These are phyloP conservation scores for Tetanocera ferruginea DNA, from an alignment of 2,888 invertebrate species.

Conservation along the genomic window DNA sequence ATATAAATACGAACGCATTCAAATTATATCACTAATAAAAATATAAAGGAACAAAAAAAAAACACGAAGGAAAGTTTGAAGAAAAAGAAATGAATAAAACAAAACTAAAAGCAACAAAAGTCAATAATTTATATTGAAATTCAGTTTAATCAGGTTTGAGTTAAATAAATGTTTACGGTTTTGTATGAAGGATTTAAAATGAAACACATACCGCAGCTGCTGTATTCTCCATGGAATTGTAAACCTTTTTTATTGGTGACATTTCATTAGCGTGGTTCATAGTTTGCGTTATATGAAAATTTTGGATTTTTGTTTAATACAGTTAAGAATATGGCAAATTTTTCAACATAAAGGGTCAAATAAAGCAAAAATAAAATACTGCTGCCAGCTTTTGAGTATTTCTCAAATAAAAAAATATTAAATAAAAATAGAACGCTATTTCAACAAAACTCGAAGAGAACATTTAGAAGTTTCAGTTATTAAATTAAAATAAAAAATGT, in stretches of 20 bases:
- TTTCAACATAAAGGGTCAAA: background rate
- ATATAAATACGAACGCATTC: conserved; percentile 16
- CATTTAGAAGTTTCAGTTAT: no score
- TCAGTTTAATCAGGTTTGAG: conserved; percentile 22
- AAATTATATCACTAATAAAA: background rate
- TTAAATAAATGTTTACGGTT: conserved; percentile 16
- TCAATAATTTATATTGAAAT: conserved; percentile 34
- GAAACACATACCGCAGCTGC: conserved; percentile 73
- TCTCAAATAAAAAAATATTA: no score
- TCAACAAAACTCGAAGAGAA: no score
- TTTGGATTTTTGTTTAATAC: conserved; percentile 14
- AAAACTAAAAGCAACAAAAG: conserved; percentile 34
- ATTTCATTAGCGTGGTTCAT: conserved; percentile 13
- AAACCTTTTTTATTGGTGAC: conserved; percentile 70
- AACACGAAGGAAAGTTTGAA: background rate
- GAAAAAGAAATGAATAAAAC: conserved; percentile 23
- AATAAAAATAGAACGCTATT: no score
- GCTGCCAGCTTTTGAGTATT: no score
- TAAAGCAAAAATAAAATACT: no score
- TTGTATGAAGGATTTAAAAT: conserved; percentile 38
- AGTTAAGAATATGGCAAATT: background rate
- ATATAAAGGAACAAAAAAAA: background rate
- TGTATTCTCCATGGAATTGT: conserved; percentile 78
- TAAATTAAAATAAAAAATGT: no score
- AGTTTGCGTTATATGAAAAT: conserved; percentile 24